These are phyloP conservation scores for Drosophila nr. fundita DNA, from an alignment of 2,888 invertebrate genomes.

Conservation along the genomic window DNA sequence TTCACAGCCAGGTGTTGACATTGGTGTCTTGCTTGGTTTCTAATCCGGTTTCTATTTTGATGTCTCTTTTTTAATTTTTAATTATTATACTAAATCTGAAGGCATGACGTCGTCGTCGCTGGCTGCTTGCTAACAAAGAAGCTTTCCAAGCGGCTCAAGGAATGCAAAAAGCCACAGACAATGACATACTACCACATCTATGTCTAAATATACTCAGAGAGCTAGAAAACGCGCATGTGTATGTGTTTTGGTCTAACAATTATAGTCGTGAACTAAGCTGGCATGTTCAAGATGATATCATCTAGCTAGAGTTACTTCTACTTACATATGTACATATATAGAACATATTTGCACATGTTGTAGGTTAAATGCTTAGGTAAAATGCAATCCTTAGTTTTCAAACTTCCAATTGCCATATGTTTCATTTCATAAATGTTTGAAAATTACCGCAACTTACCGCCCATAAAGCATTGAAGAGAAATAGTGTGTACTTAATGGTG, in stretches of 20 bases:
- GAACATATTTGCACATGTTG: slow-evolving; percentile 16
- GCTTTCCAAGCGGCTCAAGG: slow-evolving; percentile 58
- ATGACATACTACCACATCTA: slow-evolving; percentile 36
- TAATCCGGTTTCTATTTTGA: slow-evolving; percentile 64
- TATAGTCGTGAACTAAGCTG: slow-evolving; percentile 63
- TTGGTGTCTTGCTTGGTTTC: slow-evolving; percentile 40
- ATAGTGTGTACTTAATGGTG: slow-evolving; percentile 76
- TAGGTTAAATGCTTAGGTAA: neutral
- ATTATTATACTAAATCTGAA: slow-evolving; percentile 59
- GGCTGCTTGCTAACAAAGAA: slow-evolving; percentile 50
- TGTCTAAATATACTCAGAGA: neutral
- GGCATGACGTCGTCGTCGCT: slow-evolving; percentile 66
- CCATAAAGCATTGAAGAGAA: slow-evolving; percentile 80
- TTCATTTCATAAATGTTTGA: slow-evolving; percentile 18
- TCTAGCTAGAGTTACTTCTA: slow-evolving; percentile 45
- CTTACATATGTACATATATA: neutral
- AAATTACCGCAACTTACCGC: slow-evolving; percentile 72
- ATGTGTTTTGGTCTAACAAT: slow-evolving; percentile 30
- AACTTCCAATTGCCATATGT: slow-evolving; percentile 44
- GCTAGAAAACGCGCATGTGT: slow-evolving; percentile 15
- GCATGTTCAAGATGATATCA: slow-evolving; percentile 79
- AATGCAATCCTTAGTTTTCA: slow-evolving; percentile 1
- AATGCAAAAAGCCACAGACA: slow-evolving; percentile 62
- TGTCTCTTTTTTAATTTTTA: slow-evolving; percentile 31
- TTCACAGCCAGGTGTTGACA: slow-evolving; percentile 50